Evolutionary conservation across 1,140 invertebrate genomes (phyloP), one percentile per base, ranked within the genome.

Genomic region (Tetramorium parvispinum): DNA sequence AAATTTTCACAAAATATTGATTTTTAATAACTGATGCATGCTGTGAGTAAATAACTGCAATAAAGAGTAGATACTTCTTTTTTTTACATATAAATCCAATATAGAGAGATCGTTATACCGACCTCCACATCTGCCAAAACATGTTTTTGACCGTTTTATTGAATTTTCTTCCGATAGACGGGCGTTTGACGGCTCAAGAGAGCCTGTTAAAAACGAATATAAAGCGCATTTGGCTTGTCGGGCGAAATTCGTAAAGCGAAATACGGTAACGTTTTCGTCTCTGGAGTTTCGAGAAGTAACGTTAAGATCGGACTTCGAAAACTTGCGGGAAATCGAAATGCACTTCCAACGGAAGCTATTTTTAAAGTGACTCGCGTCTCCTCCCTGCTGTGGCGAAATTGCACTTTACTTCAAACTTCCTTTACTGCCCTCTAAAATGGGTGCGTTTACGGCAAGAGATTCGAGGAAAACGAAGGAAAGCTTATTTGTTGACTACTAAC

Each of bases 141-240:
- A 83, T 75, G 63, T 81, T 81, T 81, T 81, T 81, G 63, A 81
- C 78, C 78, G 46, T 83, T 83, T 83, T 83, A 83, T 83, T 83
- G 79, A 83, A 83, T 83, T 83, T 83, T 55, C 53, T 75, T 83
- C 43, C 43, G 40, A 83, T 75, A 83, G 68, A 83, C 65, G 65
- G 79, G 53, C 79, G 79, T 83, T 83, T 73, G 79, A 83, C 68
- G 55, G 79, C 55, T 73, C 79, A 82, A 82, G 71, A 83, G 68
- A 61, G 55, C 24, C 79, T 8, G 79, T 83, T 83, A 83, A 83
- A 83, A 83, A 83, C 79, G 79, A 83, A 83, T 75, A 83, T 83
- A 83, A 83, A 83, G 68, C 79, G 40, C 65, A 70, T 83, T 81
- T 66, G 65, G 63, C 78, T 70, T 70, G 78, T 81, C 18, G 68